These are phyloP conservation scores for Torymus aiolomorphi DNA, from an alignment of 2,888 invertebrate genomes.

Conservation along the genomic window DNA sequence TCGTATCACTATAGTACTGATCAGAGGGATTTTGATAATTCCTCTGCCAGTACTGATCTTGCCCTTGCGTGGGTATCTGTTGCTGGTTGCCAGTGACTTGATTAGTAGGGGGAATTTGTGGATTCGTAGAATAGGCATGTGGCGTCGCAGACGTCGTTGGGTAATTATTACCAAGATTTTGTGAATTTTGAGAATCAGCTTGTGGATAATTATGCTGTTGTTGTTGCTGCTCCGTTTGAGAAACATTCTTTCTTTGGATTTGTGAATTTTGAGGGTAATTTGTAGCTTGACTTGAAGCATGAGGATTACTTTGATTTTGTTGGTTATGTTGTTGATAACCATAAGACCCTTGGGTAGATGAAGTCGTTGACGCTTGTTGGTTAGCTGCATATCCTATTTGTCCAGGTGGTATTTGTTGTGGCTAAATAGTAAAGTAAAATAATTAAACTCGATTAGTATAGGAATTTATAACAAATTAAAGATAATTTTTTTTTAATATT, in stretches of 20 bases:
- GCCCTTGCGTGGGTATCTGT: constrained; percentile 53
- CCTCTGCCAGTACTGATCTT: constrained; percentile 73
- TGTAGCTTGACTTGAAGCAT: constrained; percentile 60
- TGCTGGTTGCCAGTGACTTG: constrained; percentile 61
- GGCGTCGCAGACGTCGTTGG: constrained; percentile 57
- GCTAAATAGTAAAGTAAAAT: constrained; percentile 17
- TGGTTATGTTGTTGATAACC: constrained; percentile 59
- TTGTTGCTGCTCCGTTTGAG: constrained; percentile 27
- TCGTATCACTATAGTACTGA: constrained; percentile 68
- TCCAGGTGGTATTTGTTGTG: constrained; percentile 30
- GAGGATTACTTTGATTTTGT: constrained; percentile 57
- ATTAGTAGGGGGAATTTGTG: constrained; percentile 53
- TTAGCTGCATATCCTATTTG: constrained; percentile 61
- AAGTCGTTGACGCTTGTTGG: constrained; percentile 56
- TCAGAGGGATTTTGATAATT: constrained; percentile 75
- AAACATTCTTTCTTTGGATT: constrained; percentile 53
- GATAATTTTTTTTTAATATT: not conserved
- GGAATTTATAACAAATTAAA: not conserved
- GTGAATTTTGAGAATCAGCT: constrained; percentile 62
- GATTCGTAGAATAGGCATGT: constrained; percentile 64
- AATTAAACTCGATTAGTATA: not conserved
- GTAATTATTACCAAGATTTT: constrained; percentile 60
- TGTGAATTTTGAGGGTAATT: constrained; percentile 64
- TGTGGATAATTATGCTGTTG: constrained; percentile 62
- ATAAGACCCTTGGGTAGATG: constrained; percentile 52